Evolutionary conservation across 2,113 vertebrate genomes (phyloP), one percentile per base, ranked within the genome.

Genomic region (Chlamydotis undulata): DNA sequence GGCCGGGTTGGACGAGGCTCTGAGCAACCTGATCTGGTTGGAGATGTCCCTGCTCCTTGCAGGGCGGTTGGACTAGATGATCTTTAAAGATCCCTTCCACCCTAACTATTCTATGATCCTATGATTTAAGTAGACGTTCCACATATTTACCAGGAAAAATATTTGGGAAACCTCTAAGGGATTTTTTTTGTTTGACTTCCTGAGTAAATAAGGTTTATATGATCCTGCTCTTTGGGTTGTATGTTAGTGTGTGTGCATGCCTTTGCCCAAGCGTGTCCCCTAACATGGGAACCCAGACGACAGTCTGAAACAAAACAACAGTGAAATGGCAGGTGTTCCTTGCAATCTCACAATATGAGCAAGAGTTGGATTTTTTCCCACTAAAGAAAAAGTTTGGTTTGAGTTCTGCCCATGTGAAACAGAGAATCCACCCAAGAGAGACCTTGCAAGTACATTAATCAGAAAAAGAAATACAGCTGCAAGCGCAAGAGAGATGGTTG

Each of bases 311-410:
- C 11, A 63, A 77, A 92, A 31, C 3, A 2, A 15, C 18, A 41
- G 17, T 13, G n/a, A 33, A 64, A 59, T 6, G 14, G 16, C 0
- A 0, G 21, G 39, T 2, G 1, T 19, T 74, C 31, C 35, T 43
- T 28, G 10, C 11, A 83, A 26, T 37, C n/a, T 73, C 5, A 3
- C 10, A 2, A 67, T 83, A 74, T 19, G 18, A 5, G 7, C 37
- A 35, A 70, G 6, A 35, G 12, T 12, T 47, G 15, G 10, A 45
- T 37, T 55, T 83, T 90, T 64, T 86, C 52, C 64, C 70, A 19
- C 43, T 50, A 18, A 77, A 74, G 7, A 49, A 67, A 63, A 70
- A 41, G 21, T 16, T 6, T 0, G 10, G 37, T 73, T 88, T 37
- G 21, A 61, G 11, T 86, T 92, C 45, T 83, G 29, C 21, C 18